Conservation (phyloP, 1,140 invertebrate genomes). For the Lordiphosa stackelbergi region DNA sequence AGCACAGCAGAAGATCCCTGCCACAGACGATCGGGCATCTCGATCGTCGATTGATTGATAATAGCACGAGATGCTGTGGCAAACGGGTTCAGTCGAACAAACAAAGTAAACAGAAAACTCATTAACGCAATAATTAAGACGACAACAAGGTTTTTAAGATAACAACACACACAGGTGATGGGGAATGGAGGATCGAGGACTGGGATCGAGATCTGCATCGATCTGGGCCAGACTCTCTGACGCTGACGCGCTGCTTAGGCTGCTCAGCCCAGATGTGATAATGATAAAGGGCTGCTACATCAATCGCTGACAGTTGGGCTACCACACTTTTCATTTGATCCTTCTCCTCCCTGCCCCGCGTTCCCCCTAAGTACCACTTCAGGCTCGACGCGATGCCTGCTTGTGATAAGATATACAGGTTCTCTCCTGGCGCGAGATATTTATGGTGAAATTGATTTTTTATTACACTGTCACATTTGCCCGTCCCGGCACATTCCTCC, state of each 20-base stretch:
- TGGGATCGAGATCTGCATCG: slow-evolving; percentile 33
- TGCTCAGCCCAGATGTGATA: slow-evolving; percentile 70
- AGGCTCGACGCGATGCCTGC: slow-evolving; percentile 55
- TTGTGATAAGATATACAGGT: slow-evolving; percentile 70
- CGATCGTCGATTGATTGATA: slow-evolving; percentile 71
- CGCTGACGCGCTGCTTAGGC: slow-evolving; percentile 72
- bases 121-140: slow-evolving; percentile 77
- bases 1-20: slow-evolving; percentile 31
- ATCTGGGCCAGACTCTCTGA: slow-evolving; percentile 61
- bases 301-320: slow-evolving; percentile 76
- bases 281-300: slow-evolving; percentile 76
- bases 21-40: slow-evolving; percentile 14
- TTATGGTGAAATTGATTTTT: slow-evolving; percentile 76
- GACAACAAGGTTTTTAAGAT: slow-evolving; percentile 77
- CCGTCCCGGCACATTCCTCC: slow-evolving; percentile 42
- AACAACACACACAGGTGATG: slow-evolving; percentile 51
- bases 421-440: slow-evolving; percentile 46
- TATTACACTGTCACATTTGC: slow-evolving; percentile 73
- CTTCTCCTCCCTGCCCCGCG: slow-evolving; percentile 11
- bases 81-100: slow-evolving; percentile 55
- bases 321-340: slow-evolving; percentile 71
- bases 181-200: slow-evolving; percentile 11
- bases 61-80: slow-evolving; percentile 70
- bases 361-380: slow-evolving; percentile 66
- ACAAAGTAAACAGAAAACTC: slow-evolving; percentile 74